These are phyloP conservation scores for Puma concolor DNA, from an alignment of 2,113 vertebrate genomes.

Conservation along the genomic window DNA sequence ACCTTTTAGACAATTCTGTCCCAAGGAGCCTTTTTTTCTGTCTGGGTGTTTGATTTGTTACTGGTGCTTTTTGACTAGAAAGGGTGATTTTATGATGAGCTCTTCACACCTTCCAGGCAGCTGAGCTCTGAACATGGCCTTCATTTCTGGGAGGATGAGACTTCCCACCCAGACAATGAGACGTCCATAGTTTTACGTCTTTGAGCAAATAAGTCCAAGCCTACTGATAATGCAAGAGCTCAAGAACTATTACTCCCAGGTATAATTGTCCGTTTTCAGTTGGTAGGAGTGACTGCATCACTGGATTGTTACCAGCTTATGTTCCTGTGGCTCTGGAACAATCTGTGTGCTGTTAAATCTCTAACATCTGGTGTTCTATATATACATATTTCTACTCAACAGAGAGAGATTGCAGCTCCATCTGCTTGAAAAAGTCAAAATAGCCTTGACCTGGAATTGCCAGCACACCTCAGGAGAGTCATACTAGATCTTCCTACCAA, in stretches of 20 bases:
- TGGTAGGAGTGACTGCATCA: not conserved
- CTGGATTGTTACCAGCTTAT: not conserved
- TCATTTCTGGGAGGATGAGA: not conserved
- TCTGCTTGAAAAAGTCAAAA: not conserved
- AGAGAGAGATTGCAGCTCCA: not conserved
- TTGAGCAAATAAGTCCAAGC: not conserved
- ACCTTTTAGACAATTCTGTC: not conserved
- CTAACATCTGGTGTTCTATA: not conserved
- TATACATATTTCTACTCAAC: not conserved
- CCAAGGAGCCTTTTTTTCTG: not conserved
- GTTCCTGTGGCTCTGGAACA: not conserved
- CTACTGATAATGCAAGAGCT: not conserved
- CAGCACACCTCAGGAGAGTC: not conserved
- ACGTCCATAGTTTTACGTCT: not conserved
- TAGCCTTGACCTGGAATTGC: not conserved
- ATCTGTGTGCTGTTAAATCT: not conserved
- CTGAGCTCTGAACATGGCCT: not conserved
- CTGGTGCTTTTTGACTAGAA: not conserved
- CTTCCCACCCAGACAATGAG: not conserved
- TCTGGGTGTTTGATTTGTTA: not conserved
- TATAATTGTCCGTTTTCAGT: not conserved
- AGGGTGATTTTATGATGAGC: not conserved
- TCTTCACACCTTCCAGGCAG: not conserved
- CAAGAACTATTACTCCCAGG: not conserved
- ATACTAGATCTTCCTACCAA: not conserved